A percentile compares a stretch with the other conserved stretches of the same genome.
Evolutionary conservation across 2,113 vertebrate species (phyloP).

Genomic region (Rhizomys pruinosus): DNA sequence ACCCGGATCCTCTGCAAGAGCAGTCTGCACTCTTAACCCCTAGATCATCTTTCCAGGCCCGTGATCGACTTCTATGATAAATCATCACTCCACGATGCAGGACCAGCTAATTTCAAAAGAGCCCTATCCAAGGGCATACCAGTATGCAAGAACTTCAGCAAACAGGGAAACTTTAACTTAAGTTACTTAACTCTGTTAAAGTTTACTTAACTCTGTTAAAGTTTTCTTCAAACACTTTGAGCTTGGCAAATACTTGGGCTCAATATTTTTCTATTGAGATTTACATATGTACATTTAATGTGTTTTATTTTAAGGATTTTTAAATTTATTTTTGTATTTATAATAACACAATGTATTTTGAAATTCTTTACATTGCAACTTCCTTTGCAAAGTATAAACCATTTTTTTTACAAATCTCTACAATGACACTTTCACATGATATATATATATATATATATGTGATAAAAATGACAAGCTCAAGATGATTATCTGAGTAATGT

Average conservation of each 20-base stretch:
- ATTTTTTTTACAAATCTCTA: neutral
- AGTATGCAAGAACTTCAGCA: neutral
- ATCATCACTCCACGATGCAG: neutral
- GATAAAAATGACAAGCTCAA: neutral
- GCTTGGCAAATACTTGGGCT: neutral
- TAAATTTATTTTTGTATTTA: constrained; percentile 3
- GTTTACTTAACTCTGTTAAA: neutral
- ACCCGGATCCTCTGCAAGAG: too few species aligned
- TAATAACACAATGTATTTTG: neutral
- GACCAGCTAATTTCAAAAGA: neutral
- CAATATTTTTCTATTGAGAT: neutral
- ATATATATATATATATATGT: neutral
- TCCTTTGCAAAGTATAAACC: neutral
- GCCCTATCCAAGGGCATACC: neutral
- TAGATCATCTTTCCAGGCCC: too few species aligned
- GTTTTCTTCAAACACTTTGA: neutral
- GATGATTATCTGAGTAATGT: neutral
- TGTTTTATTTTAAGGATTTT: too few species aligned
- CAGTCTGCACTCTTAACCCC: too few species aligned
- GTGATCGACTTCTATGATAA: neutral
- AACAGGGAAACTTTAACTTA: rapidly evolving
- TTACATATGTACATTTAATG: neutral
- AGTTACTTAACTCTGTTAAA: neutral
- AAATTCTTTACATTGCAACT: neutral
- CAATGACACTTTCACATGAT: neutral